These are phyloP conservation scores for Villa cingulata DNA, from an alignment of 2,888 invertebrate genomes.

Conservation along the genomic window DNA sequence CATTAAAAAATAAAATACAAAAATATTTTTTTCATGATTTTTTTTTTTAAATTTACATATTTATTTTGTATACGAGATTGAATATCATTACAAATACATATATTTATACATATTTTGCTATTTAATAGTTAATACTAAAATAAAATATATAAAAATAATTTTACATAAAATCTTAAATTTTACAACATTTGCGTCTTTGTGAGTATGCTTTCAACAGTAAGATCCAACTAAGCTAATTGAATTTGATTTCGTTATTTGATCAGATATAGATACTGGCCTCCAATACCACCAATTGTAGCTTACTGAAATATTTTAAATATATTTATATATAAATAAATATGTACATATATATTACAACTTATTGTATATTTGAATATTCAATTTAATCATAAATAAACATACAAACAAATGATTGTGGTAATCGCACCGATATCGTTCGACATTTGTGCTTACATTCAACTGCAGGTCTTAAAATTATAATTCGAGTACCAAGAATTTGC, in stretches of 20 bases:
- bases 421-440: conserved; percentile 52
- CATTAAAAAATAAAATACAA: too few species aligned
- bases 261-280: conserved; percentile 52
- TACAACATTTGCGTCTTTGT: too few species aligned
- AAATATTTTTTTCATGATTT: too few species aligned
- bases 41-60: too few species aligned
- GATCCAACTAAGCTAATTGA: conserved; percentile 52
- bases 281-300: conserved; percentile 69
- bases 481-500: conserved; percentile 57
- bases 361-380: neutral
- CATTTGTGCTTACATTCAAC: conserved; percentile 61
- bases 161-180: too few species aligned
- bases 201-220: conserved; percentile 50
- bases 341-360: neutral
- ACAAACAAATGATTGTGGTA: conserved; percentile 64
- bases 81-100: too few species aligned
- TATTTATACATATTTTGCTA: too few species aligned
- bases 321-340: neutral
- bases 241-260: conserved; percentile 42
- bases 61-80: too few species aligned
- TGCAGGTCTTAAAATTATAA: conserved; percentile 60
- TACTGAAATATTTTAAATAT: conserved; percentile 39
- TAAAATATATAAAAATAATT: too few species aligned
- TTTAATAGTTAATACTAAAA: too few species aligned
- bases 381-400: too few species aligned